Evolutionary conservation across 1,140 invertebrate genomes (phyloP).

Genomic region (Harpegnathos saltator): DNA sequence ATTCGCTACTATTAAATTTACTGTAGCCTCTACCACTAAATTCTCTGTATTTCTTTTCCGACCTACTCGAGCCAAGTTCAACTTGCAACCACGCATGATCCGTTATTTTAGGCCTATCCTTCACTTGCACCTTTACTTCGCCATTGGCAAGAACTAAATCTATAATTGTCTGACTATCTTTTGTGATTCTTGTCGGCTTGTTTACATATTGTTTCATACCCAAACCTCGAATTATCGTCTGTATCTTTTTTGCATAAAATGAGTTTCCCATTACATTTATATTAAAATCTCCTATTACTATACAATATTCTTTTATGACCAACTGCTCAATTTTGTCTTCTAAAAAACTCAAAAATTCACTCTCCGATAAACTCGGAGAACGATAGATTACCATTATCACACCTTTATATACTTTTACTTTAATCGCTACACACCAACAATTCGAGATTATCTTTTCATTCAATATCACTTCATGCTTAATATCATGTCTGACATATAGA

Average conservation of each 20-base stretch:
- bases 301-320: no score
- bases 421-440: no score
- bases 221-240: neutral
- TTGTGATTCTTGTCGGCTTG: neutral
- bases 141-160: constrained; percentile 36
- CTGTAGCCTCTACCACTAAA: constrained; percentile 12
- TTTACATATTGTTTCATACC: constrained; percentile 25
- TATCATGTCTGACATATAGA: no score
- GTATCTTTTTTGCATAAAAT: constrained; percentile 6
- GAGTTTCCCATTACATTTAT: no score
- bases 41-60: neutral
- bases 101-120: neutral
- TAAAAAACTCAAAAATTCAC: no score
- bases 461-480: no score
- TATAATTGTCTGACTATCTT: constrained; percentile 13
- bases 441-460: no score
- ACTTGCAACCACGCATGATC: constrained; percentile 14
- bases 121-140: neutral
- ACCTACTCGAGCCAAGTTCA: neutral
- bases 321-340: no score
- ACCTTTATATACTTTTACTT: no score
- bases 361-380: no score
- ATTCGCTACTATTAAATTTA: neutral
- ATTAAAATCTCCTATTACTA: no score
- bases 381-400: no score